These are phyloP conservation scores for Oncorhynchus masou DNA, from an alignment of 2,113 vertebrate species.

Conservation along the genomic window DNA sequence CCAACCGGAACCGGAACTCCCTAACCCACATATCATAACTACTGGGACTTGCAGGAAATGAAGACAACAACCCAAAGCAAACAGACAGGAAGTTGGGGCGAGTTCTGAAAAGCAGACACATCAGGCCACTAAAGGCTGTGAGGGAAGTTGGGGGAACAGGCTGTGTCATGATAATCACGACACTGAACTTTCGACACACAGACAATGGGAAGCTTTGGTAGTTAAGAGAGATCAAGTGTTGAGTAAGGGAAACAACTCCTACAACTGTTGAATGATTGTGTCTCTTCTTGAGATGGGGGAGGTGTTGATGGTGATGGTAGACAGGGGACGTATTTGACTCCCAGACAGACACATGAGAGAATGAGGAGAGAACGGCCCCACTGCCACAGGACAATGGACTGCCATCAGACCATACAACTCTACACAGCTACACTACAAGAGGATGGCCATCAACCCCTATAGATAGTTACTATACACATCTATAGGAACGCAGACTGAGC, in stretches of 20 bases:
- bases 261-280: not conserved
- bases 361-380: not conserved
- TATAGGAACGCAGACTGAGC: not conserved
- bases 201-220: constrained; percentile 11
- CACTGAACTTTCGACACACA: constrained; percentile 58
- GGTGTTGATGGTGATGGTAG: not conserved
- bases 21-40: not conserved
- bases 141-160: constrained; percentile 18
- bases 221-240: not conserved
- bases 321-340: not conserved
- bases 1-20: too few relatives aligned
- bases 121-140: constrained; percentile 10
- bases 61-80: constrained; percentile 39
- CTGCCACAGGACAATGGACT: not conserved
- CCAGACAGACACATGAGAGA: not conserved
- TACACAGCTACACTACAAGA: not conserved
- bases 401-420: not conserved
- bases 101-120: constrained; percentile 37
- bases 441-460: not conserved
- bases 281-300: not conserved
- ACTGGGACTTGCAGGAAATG: constrained; percentile 15
- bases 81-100: constrained; percentile 21
- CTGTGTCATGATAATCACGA: constrained; percentile 63
- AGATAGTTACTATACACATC: not conserved
- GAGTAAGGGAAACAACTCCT: too few relatives aligned